These are phyloP conservation scores for Temnothorax nylanderi DNA, from an alignment of 1,140 invertebrate genomes.

Conservation along the genomic window DNA sequence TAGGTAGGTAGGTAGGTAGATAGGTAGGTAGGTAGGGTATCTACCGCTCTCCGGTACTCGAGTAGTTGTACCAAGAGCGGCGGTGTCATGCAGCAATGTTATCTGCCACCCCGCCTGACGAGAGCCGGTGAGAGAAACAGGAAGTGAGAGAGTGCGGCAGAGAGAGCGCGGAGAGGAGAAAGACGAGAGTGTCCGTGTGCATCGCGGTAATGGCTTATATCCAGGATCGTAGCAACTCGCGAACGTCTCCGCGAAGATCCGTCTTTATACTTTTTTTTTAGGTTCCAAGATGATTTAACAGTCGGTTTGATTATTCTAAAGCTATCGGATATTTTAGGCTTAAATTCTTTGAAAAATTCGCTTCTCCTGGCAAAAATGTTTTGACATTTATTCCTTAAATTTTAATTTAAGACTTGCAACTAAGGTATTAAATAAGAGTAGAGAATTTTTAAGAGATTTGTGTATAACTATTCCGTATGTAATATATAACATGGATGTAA, in stretches of 20 bases:
- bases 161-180: conserved; percentile 58
- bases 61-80: conserved; percentile 82
- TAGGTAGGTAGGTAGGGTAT: conserved; percentile 60
- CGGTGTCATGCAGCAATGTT: conserved; percentile 85
- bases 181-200: conserved; percentile 74
- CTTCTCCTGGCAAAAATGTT: background rate
- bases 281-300: background rate
- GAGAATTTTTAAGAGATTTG: background rate
- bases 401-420: background rate
- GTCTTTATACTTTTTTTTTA: background rate
- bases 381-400: background rate
- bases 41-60: conserved; percentile 76
- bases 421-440: background rate
- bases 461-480: too few species aligned
- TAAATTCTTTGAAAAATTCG: background rate
- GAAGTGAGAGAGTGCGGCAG: conserved; percentile 63
- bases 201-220: conserved; percentile 83
- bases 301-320: background rate
- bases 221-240: conserved; percentile 75
- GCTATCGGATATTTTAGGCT: background rate
- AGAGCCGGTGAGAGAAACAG: conserved; percentile 67
- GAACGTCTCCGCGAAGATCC: background rate
- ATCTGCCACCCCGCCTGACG: conserved; percentile 83
- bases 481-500: background rate
- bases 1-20: conserved; percentile 31